A percentile compares a stretch with the other conserved stretches of the same genome.
These are phyloP conservation scores for Microplitis deprimator DNA, from an alignment of 2,888 invertebrate genomes.

Conservation along the genomic window DNA sequence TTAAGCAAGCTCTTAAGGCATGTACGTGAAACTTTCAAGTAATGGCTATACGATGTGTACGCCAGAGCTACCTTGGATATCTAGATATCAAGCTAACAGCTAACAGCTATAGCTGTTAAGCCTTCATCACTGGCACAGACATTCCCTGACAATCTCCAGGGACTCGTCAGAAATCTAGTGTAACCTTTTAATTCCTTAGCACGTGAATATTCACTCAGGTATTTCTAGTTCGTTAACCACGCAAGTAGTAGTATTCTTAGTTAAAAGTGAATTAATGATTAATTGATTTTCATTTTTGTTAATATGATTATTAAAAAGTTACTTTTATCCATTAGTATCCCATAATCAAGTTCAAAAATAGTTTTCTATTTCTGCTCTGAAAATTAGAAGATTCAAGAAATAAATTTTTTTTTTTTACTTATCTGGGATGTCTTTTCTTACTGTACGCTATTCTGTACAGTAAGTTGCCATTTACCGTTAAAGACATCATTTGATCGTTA, in stretches of 20 bases:
- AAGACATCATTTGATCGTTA: too few relatives aligned
- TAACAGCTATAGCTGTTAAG: neutral
- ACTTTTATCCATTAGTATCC: too few relatives aligned
- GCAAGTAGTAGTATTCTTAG: too few relatives aligned
- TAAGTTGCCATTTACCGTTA: too few relatives aligned
- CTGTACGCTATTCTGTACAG: too few relatives aligned
- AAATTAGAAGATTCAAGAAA: too few relatives aligned
- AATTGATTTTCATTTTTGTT: too few relatives aligned
- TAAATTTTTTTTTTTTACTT: too few relatives aligned
- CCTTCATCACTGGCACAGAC: neutral
- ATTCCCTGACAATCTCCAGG: neutral
- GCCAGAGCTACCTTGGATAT: neutral
- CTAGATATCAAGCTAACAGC: neutral
- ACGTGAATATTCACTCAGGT: neutral
- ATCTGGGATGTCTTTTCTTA: too few relatives aligned
- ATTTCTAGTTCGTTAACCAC: neutral
- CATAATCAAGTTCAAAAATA: too few relatives aligned
- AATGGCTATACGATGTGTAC: neutral
- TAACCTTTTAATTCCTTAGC: neutral
- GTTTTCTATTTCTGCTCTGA: too few relatives aligned
- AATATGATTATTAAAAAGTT: too few relatives aligned
- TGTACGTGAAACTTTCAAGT: neutral
- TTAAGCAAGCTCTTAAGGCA: neutral
- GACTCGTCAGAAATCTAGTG: neutral
- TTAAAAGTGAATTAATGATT: neutral